Base-by-base conservation (phyloP, 2,888 invertebrate genomes). In the Herminia tarsipennalis region DNA sequence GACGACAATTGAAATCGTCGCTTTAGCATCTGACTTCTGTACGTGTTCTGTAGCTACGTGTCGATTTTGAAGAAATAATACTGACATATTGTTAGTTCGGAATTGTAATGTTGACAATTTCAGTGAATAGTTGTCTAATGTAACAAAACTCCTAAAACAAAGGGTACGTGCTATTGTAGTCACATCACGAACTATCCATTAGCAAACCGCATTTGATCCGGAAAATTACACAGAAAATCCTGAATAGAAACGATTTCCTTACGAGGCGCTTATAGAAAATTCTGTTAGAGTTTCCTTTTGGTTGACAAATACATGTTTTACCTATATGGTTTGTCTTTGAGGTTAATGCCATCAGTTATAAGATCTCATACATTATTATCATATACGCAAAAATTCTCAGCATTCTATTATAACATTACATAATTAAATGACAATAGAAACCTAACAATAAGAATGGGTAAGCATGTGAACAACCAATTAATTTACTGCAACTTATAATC, bases 401-500 rank as follows among this genome's bases (percentile, higher is more conserved):
- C 42, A 58, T 56, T 56, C 55, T 48, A 43, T 51, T 46, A 46
- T 50, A 49, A 21, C 44, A 52, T 64, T 64, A 55, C 35, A 52
- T 59, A 65, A 69, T 69, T 57, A 58, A 50, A 44, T 55, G 61
- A 60, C 52, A 66, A 66, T 60, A 55, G 34, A 27, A 43, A 52
- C 60, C 64, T n/a, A n/a, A 73, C 69, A 71, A 74, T 64, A 47
- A 62, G 44, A 57, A 60, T 66, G 46, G 47, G 51, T 60, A 53
- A 51, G 52, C 61, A 64, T 73, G 76, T 58, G 70, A 75, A 73
- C 38, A 40, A 14, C 18, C 48, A 73, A 68, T 69, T 69, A 61
- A 10, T 25, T 27, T 27, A 36, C 27, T 16, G 8, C 58, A 67
- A 53, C 46, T 44, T 55, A 40, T 69, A 65, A 73, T 76, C 65